Base-by-base conservation (phyloP, 2,797 vertebrate genomes). In the Sternotherus odoratus region DNA sequence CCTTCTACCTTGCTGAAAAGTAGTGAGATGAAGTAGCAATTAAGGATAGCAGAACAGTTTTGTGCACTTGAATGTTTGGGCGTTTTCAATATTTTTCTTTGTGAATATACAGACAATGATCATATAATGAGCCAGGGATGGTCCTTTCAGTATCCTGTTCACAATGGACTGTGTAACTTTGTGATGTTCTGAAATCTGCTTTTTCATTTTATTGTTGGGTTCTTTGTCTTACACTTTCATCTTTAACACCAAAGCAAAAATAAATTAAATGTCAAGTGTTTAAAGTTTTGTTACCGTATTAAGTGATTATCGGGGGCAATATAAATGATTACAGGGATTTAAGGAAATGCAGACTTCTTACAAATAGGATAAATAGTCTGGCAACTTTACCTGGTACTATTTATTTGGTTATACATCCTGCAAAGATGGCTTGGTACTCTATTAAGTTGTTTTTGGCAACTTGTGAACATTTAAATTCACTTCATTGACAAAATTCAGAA, bases 11-110 rank as follows among this genome's bases (percentile, higher is more conserved):
- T 79, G 8, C 72, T 92, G 90, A 94, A 94, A 95, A 95, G 72
- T 28, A 5, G 69, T 43, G 74, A 91, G 83, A 85, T 90, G 77
- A 92, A 94, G 83, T 90, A 83, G 91, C 93, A 94, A 92, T 95
- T 96, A 96, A 85, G 91, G 92, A 90, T 94, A 97, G 92, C 87
- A 78, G 90, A 95, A 79, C 23, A 85, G 57, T 86, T 95, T 92
- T 96, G 83, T 94, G 89, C 83, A 88, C 46, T 63, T 92, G 80
- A 60, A 30, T 78, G 78, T 16, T 53, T 83, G 48, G 56, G 30
- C 60, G 43, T 95, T 83, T 94, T 91, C 56, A 75, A 4, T 50
- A 50, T 77, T 63, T n/a, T 88, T 7, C 21, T 66, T 49, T 53
- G 11, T 91, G 91, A 92, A 93, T 60, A 36, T 43, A 88, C 72